These are phyloP conservation scores for Anastrepha ludens DNA, from an alignment of 1,140 invertebrate species.

Conservation along the genomic window DNA sequence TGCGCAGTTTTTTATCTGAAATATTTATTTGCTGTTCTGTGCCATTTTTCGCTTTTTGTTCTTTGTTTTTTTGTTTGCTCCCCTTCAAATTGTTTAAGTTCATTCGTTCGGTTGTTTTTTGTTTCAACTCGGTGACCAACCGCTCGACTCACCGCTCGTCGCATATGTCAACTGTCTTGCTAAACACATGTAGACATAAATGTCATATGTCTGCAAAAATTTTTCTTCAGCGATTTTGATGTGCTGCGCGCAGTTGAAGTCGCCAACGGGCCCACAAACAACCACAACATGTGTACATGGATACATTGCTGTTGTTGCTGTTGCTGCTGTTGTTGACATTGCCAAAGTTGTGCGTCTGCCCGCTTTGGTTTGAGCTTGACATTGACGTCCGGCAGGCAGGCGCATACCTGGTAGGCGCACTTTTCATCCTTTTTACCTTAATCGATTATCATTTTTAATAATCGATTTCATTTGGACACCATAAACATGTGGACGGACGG, in stretches of 20 bases:
- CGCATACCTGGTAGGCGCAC: conserved; percentile 47
- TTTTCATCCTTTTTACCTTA: conserved; percentile 57
- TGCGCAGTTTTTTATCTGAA: neutral
- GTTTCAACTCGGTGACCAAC: neutral
- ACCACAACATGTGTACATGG: neutral
- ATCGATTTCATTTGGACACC: conserved; percentile 56
- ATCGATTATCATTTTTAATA: conserved; percentile 75
- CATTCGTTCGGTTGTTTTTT: neutral
- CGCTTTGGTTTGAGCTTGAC: conserved; percentile 20
- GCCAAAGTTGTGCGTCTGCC: neutral
- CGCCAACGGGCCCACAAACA: neutral
- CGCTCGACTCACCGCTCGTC: neutral
- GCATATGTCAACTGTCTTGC: conserved; percentile 71
- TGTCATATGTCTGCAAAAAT: conserved; percentile 62
- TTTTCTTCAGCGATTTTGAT: neutral
- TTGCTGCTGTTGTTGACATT: neutral
- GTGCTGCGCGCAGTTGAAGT: neutral
- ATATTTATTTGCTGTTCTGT: neutral
- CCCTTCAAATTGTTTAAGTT: conserved; percentile 22
- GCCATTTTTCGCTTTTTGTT: neutral
- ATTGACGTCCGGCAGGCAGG: conserved; percentile 38
- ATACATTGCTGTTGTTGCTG: neutral
- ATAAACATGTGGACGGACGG: conserved; percentile 40
- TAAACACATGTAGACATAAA: conserved; percentile 74
- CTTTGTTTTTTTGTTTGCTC: neutral